Conservation (phyloP, 1,140 invertebrate species). For the Sminthurides bifidus region DNA sequence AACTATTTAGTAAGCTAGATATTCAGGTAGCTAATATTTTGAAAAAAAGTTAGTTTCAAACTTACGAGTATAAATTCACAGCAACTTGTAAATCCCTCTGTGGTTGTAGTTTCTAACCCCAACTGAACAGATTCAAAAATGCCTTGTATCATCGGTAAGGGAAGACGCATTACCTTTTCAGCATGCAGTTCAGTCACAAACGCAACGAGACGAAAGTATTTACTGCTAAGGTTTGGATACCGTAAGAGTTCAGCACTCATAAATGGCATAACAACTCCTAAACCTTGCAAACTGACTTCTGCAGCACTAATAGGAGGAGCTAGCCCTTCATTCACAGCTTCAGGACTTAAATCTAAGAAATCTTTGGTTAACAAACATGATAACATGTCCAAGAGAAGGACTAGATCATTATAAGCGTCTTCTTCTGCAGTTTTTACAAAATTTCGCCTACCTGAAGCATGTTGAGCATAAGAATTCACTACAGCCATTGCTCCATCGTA, state of each 20-base stretch:
- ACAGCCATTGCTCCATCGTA: constrained; percentile 50
- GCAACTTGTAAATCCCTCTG: constrained; percentile 50
- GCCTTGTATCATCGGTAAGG: constrained; percentile 45
- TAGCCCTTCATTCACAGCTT: constrained; percentile 16
- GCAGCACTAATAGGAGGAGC: constrained; percentile 40
- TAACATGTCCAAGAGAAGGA: constrained; percentile 56
- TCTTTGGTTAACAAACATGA: constrained; percentile 58
- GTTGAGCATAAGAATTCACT: constrained; percentile 58
- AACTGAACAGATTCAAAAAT: constrained; percentile 54
- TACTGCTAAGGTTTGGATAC: constrained; percentile 52
- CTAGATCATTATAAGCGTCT: constrained; percentile 58
- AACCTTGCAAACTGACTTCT: constrained; percentile 55
- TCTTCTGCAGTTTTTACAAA: constrained; percentile 48
- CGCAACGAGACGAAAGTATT: constrained; percentile 39
- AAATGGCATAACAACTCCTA: constrained; percentile 60
- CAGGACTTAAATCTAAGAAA: constrained; percentile 49
- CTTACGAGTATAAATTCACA: constrained; percentile 52
- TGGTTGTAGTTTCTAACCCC: constrained; percentile 52
- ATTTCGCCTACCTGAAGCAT: constrained; percentile 40
- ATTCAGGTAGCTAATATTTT: constrained; percentile 33
- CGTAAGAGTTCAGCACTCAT: constrained; percentile 61
- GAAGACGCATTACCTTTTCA: constrained; percentile 45
- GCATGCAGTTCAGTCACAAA: constrained; percentile 42
- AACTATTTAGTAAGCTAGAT: background rate
- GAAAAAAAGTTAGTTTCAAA: constrained; percentile 35